Percentiles rank a stretch among this genome's conserved stretches.
Evolutionary conservation across 1,140 invertebrate species (phyloP).

Genomic region (Penaeus indicus): DNA sequence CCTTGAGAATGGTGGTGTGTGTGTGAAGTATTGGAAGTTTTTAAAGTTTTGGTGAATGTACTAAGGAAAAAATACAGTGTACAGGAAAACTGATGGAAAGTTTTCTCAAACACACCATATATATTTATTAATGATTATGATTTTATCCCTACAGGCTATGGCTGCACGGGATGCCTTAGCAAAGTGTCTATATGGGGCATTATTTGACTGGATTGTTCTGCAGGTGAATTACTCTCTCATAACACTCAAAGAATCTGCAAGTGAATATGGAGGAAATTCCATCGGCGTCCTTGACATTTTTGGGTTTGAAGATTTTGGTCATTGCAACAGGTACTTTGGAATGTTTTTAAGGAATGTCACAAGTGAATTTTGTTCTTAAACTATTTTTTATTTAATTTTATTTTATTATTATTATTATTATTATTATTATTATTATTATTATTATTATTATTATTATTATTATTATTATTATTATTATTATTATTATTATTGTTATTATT

Average conservation of each 20-base stretch:
- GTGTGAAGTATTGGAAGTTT: no score
- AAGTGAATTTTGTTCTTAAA: constrained; percentile 38
- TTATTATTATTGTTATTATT: constrained; percentile 26
- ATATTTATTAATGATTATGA: neutral
- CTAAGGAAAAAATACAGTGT: no score
- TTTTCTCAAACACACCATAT: constrained; percentile 67
- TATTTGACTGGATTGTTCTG: constrained; percentile 98
- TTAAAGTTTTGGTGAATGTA: no score
- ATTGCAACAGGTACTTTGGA: constrained; percentile 68
- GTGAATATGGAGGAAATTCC: constrained; percentile 88
- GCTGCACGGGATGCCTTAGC: constrained; percentile 96
- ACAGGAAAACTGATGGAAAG: no score
- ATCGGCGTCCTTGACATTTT: constrained; percentile 97
- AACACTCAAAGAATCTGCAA: constrained; percentile 79
- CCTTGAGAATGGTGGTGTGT: no score
- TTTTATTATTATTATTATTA: constrained; percentile 22
- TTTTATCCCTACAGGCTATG: constrained; percentile 80
- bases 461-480: constrained; percentile 13
- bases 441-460: constrained; percentile 1
- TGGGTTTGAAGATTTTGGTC: constrained; percentile 91
- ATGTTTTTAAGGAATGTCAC: neutral
- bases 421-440: constrained; percentile 29
- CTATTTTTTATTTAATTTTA: constrained; percentile 23
- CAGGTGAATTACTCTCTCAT: constrained; percentile 89
- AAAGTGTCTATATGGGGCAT: constrained; percentile 95